phyloP scores from a whole-genome alignment of 2,113 vertebrate species.

The Murina feae region DNA sequence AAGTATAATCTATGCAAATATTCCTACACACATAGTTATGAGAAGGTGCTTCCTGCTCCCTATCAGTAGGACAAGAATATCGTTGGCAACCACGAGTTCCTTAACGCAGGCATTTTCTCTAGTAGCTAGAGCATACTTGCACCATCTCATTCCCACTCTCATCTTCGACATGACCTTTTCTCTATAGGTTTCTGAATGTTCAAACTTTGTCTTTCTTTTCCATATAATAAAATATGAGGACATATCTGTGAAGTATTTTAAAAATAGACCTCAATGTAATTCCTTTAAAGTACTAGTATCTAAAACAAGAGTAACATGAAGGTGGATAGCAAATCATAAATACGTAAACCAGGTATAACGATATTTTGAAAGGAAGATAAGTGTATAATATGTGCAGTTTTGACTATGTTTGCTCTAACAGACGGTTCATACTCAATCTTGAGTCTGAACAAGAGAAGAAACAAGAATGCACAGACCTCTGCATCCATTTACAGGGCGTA shows the following conservation, averaged over 20 bases:
- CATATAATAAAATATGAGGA: slow-evolving; percentile 12
- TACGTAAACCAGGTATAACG: not conserved
- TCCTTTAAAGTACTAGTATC: not conserved
- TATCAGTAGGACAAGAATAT: not conserved
- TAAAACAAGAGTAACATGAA: not conserved
- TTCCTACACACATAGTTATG: not conserved
- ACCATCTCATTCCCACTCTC: not conserved
- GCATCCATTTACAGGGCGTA: too few relatives aligned
- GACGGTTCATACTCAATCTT: not conserved
- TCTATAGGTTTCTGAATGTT: not conserved
- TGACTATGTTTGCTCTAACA: not conserved
- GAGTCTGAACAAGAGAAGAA: not conserved
- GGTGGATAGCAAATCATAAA: not conserved
- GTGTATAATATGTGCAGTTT: not conserved
- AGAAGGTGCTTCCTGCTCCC: not conserved
- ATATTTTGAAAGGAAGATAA: slow-evolving; percentile 7
- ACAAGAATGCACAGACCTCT: not conserved
- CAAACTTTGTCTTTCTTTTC: not conserved
- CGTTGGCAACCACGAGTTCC: not conserved
- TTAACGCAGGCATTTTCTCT: not conserved
- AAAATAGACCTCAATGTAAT: not conserved
- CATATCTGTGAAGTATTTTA: not conserved
- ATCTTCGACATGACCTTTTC: not conserved
- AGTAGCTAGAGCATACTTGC: not conserved
- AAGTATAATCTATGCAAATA: not conserved